Evolutionary conservation across 2,888 invertebrate genomes (phyloP).

Genomic region (Lepeophtheirus nordmannii): DNA sequence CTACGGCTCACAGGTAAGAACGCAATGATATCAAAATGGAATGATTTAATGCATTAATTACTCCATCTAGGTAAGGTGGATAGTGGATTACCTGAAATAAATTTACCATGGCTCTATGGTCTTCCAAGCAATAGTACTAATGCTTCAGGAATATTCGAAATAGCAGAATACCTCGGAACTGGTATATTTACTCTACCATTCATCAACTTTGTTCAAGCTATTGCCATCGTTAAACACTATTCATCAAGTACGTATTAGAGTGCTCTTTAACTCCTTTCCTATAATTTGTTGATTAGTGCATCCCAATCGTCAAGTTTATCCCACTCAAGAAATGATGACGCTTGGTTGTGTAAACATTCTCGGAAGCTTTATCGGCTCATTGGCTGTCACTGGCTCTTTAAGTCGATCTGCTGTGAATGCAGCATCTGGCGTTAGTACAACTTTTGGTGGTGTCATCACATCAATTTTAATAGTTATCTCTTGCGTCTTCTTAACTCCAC

Average conservation of each 20-base stretch:
- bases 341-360: slow-evolving; percentile 17
- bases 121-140: background rate
- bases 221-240: slow-evolving; percentile 25
- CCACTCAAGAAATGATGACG: slow-evolving; percentile 24
- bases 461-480: slow-evolving; percentile 24
- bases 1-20: slow-evolving; percentile 9
- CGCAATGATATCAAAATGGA: background rate
- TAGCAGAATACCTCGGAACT: slow-evolving; percentile 14
- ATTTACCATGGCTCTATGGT: slow-evolving; percentile 14
- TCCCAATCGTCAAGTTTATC: slow-evolving; percentile 14
- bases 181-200: slow-evolving; percentile 23
- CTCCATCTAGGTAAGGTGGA: background rate
- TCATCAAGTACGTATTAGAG: background rate
- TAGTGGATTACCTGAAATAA: slow-evolving; percentile 5
- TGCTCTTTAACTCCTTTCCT: background rate
- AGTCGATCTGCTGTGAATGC: slow-evolving; percentile 22
- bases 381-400: slow-evolving; percentile 23
- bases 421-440: slow-evolving; percentile 18
- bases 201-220: slow-evolving; percentile 17
- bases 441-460: slow-evolving; percentile 22
- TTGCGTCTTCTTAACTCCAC: slow-evolving; percentile 24
- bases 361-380: slow-evolving; percentile 21
- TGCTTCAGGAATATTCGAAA: background rate
- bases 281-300: background rate
- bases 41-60: background rate